These are phyloP conservation scores for Drosophila falleni DNA, from an alignment of 2,888 invertebrate genomes.

Conservation along the genomic window DNA sequence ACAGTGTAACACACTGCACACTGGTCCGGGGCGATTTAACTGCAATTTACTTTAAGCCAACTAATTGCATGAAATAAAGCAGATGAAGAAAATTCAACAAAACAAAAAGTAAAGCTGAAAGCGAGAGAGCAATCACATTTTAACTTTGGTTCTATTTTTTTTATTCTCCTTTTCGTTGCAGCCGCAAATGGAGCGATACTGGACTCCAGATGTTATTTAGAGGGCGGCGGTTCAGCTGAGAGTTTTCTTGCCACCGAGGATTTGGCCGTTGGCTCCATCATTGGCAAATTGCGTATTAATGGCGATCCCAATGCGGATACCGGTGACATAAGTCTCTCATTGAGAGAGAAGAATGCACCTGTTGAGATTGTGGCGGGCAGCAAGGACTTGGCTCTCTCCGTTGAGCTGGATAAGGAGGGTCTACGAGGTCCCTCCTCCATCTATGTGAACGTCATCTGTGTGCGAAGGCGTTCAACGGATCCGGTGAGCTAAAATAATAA, in stretches of 20 bases:
- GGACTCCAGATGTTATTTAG: slow-evolving; percentile 95
- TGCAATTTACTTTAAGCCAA: slow-evolving; percentile 60
- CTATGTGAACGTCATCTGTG: slow-evolving; percentile 94
- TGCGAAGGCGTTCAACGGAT: slow-evolving; percentile 91
- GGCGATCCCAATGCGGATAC: slow-evolving; percentile 90
- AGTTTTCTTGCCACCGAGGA: slow-evolving; percentile 96
- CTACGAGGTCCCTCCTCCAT: slow-evolving; percentile 93
- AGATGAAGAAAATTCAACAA: background rate
- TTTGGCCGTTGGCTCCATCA: slow-evolving; percentile 91
- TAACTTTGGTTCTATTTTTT: slow-evolving; percentile 44
- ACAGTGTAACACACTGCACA: slow-evolving; percentile 49
- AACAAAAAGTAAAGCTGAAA: slow-evolving; percentile 50
- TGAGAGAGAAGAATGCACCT: slow-evolving; percentile 93
- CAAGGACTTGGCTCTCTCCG: slow-evolving; percentile 92
- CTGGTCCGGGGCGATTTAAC: slow-evolving; percentile 27
- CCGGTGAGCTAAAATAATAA: slow-evolving; percentile 87
- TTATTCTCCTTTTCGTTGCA: slow-evolving; percentile 81
- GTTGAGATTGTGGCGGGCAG: slow-evolving; percentile 91
- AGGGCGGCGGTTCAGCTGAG: slow-evolving; percentile 95
- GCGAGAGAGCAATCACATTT: slow-evolving; percentile 45
- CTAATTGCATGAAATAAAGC: slow-evolving; percentile 38
- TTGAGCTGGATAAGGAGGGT: slow-evolving; percentile 94
- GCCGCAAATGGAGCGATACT: slow-evolving; percentile 87
- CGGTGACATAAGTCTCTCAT: slow-evolving; percentile 92
- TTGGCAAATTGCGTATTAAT: slow-evolving; percentile 92